These are phyloP conservation scores for Tachypleus tridentatus DNA, from an alignment of 1,140 invertebrate genomes.

Conservation along the genomic window DNA sequence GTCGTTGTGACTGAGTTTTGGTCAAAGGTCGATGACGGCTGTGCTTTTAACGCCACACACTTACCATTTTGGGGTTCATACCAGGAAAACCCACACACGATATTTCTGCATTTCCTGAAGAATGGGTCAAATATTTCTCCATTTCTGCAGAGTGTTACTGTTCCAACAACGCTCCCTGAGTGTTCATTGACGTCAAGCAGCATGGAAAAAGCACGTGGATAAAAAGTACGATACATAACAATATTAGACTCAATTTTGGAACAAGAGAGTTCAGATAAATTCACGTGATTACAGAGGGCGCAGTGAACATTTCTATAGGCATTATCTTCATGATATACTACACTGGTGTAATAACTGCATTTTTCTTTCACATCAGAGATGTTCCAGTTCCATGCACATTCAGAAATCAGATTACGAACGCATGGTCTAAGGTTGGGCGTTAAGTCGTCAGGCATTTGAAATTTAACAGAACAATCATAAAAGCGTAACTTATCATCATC, in stretches of 20 bases:
- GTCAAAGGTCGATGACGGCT: background rate
- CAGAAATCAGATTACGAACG: conserved; percentile 2
- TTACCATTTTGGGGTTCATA: conserved; percentile 12
- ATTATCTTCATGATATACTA: too few relatives aligned
- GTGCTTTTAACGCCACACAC: conserved; percentile 1
- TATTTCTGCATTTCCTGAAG: conserved; percentile 36
- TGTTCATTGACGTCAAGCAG: conserved; percentile 37
- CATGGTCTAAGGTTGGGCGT: background rate
- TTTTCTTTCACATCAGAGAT: too few relatives aligned
- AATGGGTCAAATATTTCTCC: conserved; percentile 41
- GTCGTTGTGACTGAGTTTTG: too few relatives aligned
- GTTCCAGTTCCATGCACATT: conserved; percentile 5
- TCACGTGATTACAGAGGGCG: conserved; percentile 40
- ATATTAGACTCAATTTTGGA: conserved; percentile 15
- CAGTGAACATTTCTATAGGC: conserved; percentile 44
- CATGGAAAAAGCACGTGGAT: conserved; percentile 38
- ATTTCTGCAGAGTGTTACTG: conserved; percentile 27
- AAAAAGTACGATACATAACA: conserved; percentile 31
- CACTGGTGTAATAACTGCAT: too few relatives aligned
- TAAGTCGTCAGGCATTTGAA: conserved; percentile 6
- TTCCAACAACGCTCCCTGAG: conserved; percentile 31
- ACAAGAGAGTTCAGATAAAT: conserved; percentile 33
- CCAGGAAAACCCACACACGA: conserved; percentile 29
- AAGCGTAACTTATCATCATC: conserved; percentile 10
- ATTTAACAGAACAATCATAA: conserved; percentile 13